These are phyloP conservation scores for Drosophila mettleri DNA, from an alignment of 2,888 invertebrate genomes.

Conservation along the genomic window DNA sequence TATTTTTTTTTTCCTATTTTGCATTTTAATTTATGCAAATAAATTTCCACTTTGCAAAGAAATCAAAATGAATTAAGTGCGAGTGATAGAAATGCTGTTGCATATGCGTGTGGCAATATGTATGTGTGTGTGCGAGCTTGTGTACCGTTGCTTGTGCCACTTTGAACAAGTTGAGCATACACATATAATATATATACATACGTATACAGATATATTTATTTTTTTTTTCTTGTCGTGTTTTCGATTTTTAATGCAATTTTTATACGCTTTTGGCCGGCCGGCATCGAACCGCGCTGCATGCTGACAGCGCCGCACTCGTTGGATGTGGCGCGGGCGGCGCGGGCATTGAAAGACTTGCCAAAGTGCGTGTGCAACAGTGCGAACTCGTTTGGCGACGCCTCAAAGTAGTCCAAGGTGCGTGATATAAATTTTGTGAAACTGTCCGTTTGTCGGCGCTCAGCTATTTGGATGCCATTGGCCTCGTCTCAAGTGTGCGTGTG, in stretches of 20 bases:
- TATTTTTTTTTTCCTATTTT: constrained; percentile 25
- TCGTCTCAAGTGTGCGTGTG: constrained; percentile 10
- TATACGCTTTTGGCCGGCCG: constrained; percentile 67
- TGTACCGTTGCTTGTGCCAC: constrained; percentile 75
- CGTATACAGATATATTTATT: no score
- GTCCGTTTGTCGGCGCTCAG: constrained; percentile 28
- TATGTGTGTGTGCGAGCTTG: constrained; percentile 32
- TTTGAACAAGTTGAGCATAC: constrained; percentile 60
- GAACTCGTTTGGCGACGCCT: constrained; percentile 70
- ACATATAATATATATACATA: background rate
- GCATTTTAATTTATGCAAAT: constrained; percentile 82
- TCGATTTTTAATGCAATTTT: constrained; percentile 77
- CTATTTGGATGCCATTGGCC: constrained; percentile 51
- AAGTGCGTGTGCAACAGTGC: constrained; percentile 55
- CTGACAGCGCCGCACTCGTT: constrained; percentile 51
- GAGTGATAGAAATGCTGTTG: constrained; percentile 78
- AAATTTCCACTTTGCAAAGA: constrained; percentile 82
- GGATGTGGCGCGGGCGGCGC: constrained; percentile 21
- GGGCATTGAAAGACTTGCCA: constrained; percentile 63
- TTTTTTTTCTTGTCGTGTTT: constrained; percentile 50
- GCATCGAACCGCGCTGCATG: constrained; percentile 63
- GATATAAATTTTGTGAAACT: constrained; percentile 68
- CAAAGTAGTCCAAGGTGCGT: constrained; percentile 79
- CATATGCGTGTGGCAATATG: constrained; percentile 17
- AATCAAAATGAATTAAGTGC: constrained; percentile 80